A percentile compares a stretch with the other conserved stretches of the same genome.
These are phyloP conservation scores for Botia kubotai DNA, from an alignment of 2,797 vertebrate species.

Conservation along the genomic window DNA sequence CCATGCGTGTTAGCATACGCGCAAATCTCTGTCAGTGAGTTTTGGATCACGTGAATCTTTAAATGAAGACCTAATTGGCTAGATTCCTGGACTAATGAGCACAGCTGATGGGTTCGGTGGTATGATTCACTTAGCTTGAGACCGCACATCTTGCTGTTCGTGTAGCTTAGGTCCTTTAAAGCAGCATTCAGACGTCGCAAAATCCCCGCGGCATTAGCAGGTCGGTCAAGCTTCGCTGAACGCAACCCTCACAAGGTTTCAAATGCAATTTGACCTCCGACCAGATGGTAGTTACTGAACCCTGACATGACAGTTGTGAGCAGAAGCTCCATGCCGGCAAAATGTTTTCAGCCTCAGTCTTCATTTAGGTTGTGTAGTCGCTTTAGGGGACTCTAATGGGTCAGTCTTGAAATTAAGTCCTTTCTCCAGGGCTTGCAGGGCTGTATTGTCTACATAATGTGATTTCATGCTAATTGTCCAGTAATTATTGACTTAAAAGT, in stretches of 20 bases:
- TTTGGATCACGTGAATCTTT: constrained; percentile 20
- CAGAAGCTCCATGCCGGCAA: background rate
- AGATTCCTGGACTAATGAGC: constrained; percentile 45
- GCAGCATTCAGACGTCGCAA: constrained; percentile 1
- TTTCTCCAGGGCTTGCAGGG: background rate
- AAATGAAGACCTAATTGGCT: constrained; percentile 45
- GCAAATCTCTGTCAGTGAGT: background rate
- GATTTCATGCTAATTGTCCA: background rate
- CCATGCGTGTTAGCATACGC: constrained; percentile 6
- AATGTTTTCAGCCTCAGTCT: background rate
- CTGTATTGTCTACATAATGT: background rate
- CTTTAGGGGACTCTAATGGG: background rate
- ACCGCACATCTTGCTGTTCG: constrained; percentile 10
- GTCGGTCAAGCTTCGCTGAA: constrained; percentile 11
- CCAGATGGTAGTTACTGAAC: constrained; percentile 12
- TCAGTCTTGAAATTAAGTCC: background rate
- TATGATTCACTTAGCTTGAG: constrained; percentile 31
- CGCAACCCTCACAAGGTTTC: constrained; percentile 18
- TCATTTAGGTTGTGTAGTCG: background rate
- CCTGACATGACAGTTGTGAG: background rate
- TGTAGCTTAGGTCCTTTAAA: constrained; percentile 22
- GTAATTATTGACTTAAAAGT: background rate
- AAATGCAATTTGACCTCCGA: constrained; percentile 14
- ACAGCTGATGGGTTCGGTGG: constrained; percentile 21
- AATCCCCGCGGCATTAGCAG: constrained; percentile 11